Percentiles rank a stretch among this genome's conserved stretches.
Conservation (phyloP, 2,113 vertebrate species). For the Anolis sagrei region DNA sequence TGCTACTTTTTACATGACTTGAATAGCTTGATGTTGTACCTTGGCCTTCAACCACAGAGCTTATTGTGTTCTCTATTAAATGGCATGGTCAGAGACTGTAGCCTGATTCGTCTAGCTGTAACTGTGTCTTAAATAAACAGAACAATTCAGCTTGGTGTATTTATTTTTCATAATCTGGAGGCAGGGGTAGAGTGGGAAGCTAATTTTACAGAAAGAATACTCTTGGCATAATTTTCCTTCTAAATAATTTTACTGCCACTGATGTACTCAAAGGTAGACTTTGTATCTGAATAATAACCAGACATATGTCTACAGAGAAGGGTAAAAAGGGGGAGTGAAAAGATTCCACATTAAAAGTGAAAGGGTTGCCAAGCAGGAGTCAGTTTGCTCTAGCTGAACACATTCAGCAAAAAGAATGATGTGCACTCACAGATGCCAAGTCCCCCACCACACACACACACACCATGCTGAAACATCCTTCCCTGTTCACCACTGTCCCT, state of each 20-base stretch:
- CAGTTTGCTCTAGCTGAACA: slow-evolving; percentile 42
- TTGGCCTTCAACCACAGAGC: slow-evolving; percentile 16
- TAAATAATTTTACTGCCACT: slow-evolving; percentile 10
- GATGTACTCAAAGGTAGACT: slow-evolving; percentile 38
- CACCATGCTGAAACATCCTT: slow-evolving; percentile 21
- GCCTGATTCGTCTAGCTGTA: slow-evolving; percentile 35
- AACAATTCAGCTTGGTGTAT: slow-evolving; percentile 21
- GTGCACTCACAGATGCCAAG: slow-evolving; percentile 43
- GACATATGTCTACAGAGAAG: slow-evolving; percentile 37
- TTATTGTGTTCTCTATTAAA: slow-evolving; percentile 45
- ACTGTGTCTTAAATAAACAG: slow-evolving; percentile 17
- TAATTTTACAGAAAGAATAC: slow-evolving; percentile 43
- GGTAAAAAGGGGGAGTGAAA: slow-evolving; percentile 41
- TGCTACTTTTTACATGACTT: slow-evolving; percentile 39
- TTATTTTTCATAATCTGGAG: slow-evolving; percentile 45
- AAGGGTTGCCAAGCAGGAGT: slow-evolving; percentile 45
- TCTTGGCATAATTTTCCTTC: not conserved
- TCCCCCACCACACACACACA: not conserved
- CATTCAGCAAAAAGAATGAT: slow-evolving; percentile 55
- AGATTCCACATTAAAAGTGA: slow-evolving; percentile 56
- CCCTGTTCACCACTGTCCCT: not conserved
- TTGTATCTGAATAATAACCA: slow-evolving; percentile 51
- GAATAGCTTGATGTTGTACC: slow-evolving; percentile 43
- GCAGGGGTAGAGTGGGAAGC: not conserved
- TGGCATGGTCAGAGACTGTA: slow-evolving; percentile 23